phyloP scores from a whole-genome alignment of 2,888 invertebrate species.

The Bursaphelenchus okinawaensis region DNA sequence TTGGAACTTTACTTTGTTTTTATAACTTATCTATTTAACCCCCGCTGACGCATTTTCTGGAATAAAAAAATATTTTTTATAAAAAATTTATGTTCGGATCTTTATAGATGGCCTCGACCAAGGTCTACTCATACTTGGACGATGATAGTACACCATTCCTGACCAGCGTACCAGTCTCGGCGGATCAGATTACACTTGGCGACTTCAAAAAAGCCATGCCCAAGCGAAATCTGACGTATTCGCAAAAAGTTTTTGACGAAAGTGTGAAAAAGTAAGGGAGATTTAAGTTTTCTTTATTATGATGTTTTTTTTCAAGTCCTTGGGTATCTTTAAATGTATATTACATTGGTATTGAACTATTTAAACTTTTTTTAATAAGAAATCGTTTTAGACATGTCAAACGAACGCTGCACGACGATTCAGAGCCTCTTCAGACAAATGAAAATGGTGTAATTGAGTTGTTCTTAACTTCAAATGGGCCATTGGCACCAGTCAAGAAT shows the following conservation, averaged over 20 bases:
- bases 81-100: neutral
- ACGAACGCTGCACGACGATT: neutral
- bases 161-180: slow-evolving; percentile 33
- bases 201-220: slow-evolving; percentile 47
- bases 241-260: slow-evolving; percentile 42
- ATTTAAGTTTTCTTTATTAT: neutral
- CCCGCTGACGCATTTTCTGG: neutral
- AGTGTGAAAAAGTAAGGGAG: slow-evolving; percentile 37
- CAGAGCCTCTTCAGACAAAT: neutral
- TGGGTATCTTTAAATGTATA: neutral
- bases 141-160: slow-evolving; percentile 49
- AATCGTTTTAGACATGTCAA: neutral
- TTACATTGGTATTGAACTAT: neutral
- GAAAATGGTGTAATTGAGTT: neutral
- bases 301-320: neutral
- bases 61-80: no score
- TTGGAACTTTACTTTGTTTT: neutral
- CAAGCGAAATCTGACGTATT: slow-evolving; percentile 47
- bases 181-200: slow-evolving; percentile 38
- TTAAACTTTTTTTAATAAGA: neutral
- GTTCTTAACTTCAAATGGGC: neutral
- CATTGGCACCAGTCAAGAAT: neutral
- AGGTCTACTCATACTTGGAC: slow-evolving; percentile 45
- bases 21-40: neutral
- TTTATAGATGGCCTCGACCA: slow-evolving; percentile 1